Base-by-base conservation (phyloP, 2,888 invertebrate genomes). In the Ectemnius cavifrons region DNA sequence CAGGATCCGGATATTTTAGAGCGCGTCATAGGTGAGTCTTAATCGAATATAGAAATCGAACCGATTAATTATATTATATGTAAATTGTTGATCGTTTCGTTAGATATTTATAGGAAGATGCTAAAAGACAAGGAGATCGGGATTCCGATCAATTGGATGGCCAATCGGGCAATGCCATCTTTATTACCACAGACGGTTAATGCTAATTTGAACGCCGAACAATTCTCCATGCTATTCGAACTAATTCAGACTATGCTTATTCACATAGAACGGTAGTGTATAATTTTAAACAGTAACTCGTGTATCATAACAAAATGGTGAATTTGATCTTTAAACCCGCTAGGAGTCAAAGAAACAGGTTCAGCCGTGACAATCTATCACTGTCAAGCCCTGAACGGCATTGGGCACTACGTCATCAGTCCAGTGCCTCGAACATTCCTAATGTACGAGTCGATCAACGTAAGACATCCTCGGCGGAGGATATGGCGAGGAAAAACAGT, bases 201-300 rank as follows among this genome's bases (percentile, higher is more conserved):
- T 91, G 97, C 98, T 14, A 94, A 94, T 57, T 92, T 97, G 77
- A 96, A 95, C 89, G 92, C 97, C 86, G 96, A 97, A 81, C 96
- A 97, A 91, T 97, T 97, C 89, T 94, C 94, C 70, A 92, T 93
- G 81, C 93, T 97, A 45, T 93, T 97, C 78, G 95, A 96, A 90
- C 96, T 98, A 61, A 93, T 98, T 72, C 96, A 97, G 89, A 97
- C 98, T 85, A 98, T 99, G 98, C 92, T 99, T 86, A 96, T 96
- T 86, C 95, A 94, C 88, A 97, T 97, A 79, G 97, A 97, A 91
- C 92, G 92, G 93, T 92, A 37, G 0, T 37, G 6, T 11, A 8
- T 11, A 84, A 85, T 71, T 49, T 45, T 16, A 71, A 67, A 20
- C 60, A 37, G n/a, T 4, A 47, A 1, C 28, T 8, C 6, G 20